phyloP scores from a whole-genome alignment of 2,888 invertebrate genomes.

The Colletes collaris region DNA sequence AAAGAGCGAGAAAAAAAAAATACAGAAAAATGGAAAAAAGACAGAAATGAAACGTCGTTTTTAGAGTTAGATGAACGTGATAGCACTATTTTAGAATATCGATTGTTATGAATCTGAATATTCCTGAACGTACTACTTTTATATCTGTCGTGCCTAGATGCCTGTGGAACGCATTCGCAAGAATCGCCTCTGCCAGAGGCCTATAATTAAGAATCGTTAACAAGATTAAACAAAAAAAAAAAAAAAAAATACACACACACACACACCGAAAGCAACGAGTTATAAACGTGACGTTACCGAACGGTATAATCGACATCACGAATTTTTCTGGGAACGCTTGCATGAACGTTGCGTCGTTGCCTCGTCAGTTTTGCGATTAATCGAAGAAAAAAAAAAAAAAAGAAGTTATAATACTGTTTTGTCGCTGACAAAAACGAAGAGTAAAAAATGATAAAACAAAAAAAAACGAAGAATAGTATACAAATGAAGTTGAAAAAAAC shows the following conservation, averaged over 20 bases:
- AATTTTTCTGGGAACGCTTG: slow-evolving; percentile 63
- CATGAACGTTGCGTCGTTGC: slow-evolving; percentile 67
- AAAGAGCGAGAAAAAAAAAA: slow-evolving; percentile 27
- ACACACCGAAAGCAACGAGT: slow-evolving; percentile 53
- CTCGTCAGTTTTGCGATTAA: slow-evolving; percentile 63
- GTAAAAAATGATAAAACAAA: slow-evolving; percentile 2
- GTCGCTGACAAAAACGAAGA: slow-evolving; percentile 39
- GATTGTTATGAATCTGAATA: slow-evolving; percentile 65
- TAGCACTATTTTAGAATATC: slow-evolving; percentile 69
- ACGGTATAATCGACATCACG: slow-evolving; percentile 68
- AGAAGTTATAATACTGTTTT: slow-evolving; percentile 52
- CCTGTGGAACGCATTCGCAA: slow-evolving; percentile 69
- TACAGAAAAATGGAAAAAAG: slow-evolving; percentile 26
- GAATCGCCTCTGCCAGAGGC: slow-evolving; percentile 60
- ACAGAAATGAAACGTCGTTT: slow-evolving; percentile 45
- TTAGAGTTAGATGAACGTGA: slow-evolving; percentile 66
- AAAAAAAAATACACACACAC: background rate
- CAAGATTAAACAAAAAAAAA: slow-evolving; percentile 3
- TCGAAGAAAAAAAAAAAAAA: slow-evolving; percentile 22
- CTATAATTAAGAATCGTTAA: slow-evolving; percentile 59
- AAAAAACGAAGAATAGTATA: slow-evolving; percentile 25
- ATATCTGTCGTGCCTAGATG: slow-evolving; percentile 72
- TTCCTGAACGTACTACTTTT: slow-evolving; percentile 71
- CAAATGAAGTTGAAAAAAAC: slow-evolving; percentile 45
- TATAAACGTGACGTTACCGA: slow-evolving; percentile 64